A percentile compares a stretch with the other conserved stretches of the same genome.
phyloP scores from a whole-genome alignment of 2,797 vertebrate species.

The Etheostoma nigrum region DNA sequence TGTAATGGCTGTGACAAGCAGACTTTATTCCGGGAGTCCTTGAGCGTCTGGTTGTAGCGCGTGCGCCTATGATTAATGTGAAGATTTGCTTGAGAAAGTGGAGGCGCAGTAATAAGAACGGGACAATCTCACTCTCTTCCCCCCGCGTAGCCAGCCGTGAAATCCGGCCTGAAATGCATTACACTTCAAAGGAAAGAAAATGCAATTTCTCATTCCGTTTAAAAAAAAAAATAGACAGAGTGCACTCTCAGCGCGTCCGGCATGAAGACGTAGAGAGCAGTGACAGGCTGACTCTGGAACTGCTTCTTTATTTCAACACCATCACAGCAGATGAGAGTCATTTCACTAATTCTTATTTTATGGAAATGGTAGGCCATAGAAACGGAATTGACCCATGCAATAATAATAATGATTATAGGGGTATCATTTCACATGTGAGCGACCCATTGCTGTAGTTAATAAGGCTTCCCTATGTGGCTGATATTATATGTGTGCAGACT shows the following conservation, averaged over 20 bases:
- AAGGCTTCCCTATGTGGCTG: constrained; percentile 88
- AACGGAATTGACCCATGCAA: constrained; percentile 86
- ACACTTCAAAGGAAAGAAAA: constrained; percentile 94
- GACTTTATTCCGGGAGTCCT: constrained; percentile 72
- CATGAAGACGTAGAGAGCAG: constrained; percentile 89
- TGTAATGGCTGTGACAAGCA: constrained; percentile 55
- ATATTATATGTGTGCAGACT: constrained; percentile 17
- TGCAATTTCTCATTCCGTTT: constrained; percentile 93
- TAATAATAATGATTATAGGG: constrained; percentile 86
- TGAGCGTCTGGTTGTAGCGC: constrained; percentile 80
- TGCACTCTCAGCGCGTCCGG: constrained; percentile 86
- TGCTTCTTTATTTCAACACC: constrained; percentile 11
- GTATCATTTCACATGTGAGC: constrained; percentile 92
- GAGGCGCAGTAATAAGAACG: constrained; percentile 90
- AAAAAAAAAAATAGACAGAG: constrained; percentile 79
- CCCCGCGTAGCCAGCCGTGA: constrained; percentile 92
- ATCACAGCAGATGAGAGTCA: constrained; percentile 72
- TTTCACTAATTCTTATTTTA: constrained; percentile 93
- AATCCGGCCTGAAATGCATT: constrained; percentile 95
- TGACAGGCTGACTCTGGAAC: constrained; percentile 79
- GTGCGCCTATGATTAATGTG: constrained; percentile 93
- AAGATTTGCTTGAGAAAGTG: constrained; percentile 94
- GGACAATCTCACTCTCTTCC: constrained; percentile 90
- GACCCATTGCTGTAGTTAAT: constrained; percentile 87
- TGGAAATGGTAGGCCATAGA: constrained; percentile 89